phyloP scores from a whole-genome alignment of 2,888 invertebrate genomes.

The Lacanobia wlatinum region DNA sequence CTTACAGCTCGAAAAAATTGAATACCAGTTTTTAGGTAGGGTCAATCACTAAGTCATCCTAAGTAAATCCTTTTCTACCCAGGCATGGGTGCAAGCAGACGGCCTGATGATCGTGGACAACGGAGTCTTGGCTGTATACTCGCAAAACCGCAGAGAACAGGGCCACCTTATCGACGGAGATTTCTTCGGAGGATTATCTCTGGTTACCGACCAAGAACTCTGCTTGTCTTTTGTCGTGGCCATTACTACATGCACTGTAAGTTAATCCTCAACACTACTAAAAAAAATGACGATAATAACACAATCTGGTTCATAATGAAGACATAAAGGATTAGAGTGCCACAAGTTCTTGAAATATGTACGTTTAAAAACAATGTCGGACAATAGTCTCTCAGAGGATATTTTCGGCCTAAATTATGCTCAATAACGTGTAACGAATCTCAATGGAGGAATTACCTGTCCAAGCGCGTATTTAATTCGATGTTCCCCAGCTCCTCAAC shows the following conservation, averaged over 20 bases:
- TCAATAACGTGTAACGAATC: too few species aligned
- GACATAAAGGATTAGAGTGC: too few species aligned
- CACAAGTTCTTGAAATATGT: too few species aligned
- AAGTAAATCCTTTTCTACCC: neutral
- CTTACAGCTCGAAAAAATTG: too few species aligned
- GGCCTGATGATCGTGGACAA: conserved; percentile 69
- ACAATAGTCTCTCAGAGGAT: too few species aligned
- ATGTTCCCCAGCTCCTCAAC: too few species aligned
- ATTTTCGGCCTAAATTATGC: too few species aligned
- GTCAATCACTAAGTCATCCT: too few species aligned
- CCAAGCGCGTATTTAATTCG: too few species aligned
- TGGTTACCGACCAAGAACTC: conserved; percentile 71
- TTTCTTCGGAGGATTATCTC: conserved; percentile 70
- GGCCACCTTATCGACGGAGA: conserved; percentile 74
- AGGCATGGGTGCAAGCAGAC: conserved; percentile 59
- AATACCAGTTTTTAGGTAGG: too few species aligned
- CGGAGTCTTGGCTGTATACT: conserved; percentile 70
- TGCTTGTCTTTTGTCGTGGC: conserved; percentile 68
- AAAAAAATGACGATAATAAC: neutral
- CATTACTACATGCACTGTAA: conserved; percentile 62
- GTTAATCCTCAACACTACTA: neutral
- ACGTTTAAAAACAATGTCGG: too few species aligned
- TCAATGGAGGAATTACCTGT: too few species aligned
- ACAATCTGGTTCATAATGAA: neutral
- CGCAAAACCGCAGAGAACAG: conserved; percentile 56